Evolutionary conservation across 2,113 vertebrate genomes (phyloP), one percentile per base, ranked within the genome.

Genomic region (Sterna hirundo): DNA sequence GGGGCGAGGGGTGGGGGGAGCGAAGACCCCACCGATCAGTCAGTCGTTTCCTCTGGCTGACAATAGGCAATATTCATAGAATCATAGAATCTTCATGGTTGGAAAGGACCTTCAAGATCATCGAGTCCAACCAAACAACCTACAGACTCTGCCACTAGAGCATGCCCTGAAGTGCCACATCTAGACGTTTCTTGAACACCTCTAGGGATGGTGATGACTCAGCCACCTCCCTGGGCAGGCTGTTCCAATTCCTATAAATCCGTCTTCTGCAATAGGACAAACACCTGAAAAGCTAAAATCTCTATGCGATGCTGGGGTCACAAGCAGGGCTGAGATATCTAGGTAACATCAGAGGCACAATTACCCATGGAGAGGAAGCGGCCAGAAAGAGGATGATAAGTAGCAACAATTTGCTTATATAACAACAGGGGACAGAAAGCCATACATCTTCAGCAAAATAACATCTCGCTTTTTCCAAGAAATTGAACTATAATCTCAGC

Each of bases 401-500:
- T 72, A 72, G 47, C 57, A 86, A 76, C 70, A 83, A 90, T 93
- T 83, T 95, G 78, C 54, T 71, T 94, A 79, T 61, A 32, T 49
- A 93, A 94, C 74, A 85, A 85, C 83, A 77, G 60, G 58, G 68
- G n/a, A 77, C 71, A 79, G 74, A 93, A 15, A 88, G 30, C 12
- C n/a, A 14, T 77, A 20, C 13, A 77, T 85, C 94, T 90, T 51
- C n/a, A 83, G 57, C 62, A 93, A 94, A 91, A 74, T 20, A 89
- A 40, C 23, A 36, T 70, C 82, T 94, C 22, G 0, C 32, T 77
- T 87, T 62, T 83, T 83, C 49, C 26, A 89, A 83, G 79, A 86
- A 94, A 95, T 25, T 90, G 75, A 88, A 66, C 78, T 80, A 51
- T 83, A 64, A 91, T 93, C 79, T 88, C 79, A 90, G 51, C 27